Conservation (phyloP, 2,113 vertebrate species). For the Terrapene triunguis region DNA sequence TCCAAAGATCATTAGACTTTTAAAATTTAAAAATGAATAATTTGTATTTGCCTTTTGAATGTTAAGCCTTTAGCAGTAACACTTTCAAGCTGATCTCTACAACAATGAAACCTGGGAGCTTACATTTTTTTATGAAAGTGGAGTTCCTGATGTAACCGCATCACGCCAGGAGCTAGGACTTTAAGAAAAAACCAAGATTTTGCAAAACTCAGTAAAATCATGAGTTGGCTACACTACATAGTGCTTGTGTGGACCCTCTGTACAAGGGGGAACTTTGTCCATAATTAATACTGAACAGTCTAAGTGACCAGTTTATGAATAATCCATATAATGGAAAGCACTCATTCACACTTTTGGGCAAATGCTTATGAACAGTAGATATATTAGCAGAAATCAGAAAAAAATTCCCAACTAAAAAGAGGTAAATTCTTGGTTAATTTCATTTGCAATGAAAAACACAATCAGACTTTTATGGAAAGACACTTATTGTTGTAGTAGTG, state of each 20-base stretch:
- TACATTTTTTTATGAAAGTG: neutral
- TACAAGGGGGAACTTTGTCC: neutral
- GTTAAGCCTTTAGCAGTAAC: neutral
- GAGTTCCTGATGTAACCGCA: neutral
- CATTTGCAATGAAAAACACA: no score
- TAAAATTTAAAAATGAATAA: rapidly evolving
- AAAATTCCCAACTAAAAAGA: neutral
- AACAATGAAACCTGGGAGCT: neutral
- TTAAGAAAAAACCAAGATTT: neutral
- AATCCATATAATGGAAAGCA: neutral
- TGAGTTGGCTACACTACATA: neutral
- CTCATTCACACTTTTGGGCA: neutral
- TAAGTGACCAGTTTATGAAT: neutral
- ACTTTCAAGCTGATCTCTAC: neutral
- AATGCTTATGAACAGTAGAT: neutral
- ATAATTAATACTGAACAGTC: neutral
- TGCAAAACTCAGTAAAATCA: neutral
- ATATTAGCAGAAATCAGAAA: neutral
- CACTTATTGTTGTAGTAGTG: neutral
- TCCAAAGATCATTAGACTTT: rapidly evolving
- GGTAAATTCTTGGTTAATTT: neutral
- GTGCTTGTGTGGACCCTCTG: neutral
- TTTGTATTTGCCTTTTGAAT: neutral
- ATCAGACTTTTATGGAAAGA: no score
- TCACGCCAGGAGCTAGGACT: rapidly evolving